Percentiles rank a stretch among this genome's conserved stretches.
Evolutionary conservation across 1,140 invertebrate genomes (phyloP).

Genomic region (Drosophila seguyi): DNA sequence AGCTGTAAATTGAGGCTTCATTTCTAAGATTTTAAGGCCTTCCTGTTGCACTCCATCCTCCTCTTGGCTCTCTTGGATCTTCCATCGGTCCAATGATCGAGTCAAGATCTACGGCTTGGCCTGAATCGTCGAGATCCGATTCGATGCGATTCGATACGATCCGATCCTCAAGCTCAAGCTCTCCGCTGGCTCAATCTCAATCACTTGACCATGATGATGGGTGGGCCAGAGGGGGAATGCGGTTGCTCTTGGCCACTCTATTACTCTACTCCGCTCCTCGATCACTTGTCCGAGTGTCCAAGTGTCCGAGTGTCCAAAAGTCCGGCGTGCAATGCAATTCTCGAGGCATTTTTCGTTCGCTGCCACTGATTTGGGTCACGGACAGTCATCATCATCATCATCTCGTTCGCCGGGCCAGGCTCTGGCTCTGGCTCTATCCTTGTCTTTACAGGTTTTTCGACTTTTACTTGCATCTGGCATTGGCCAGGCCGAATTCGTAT

Average conservation of each 20-base stretch:
- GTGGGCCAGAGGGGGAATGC: neutral
- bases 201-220: slow-evolving; percentile 36
- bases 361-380: slow-evolving; percentile 76
- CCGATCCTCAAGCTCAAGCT: slow-evolving; percentile 19
- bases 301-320: slow-evolving; percentile 19
- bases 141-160: neutral
- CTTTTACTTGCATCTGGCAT: slow-evolving; percentile 75
- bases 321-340: slow-evolving; percentile 50
- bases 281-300: slow-evolving; percentile 14
- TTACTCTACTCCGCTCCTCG: neutral
- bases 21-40: slow-evolving; percentile 1
- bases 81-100: slow-evolving; percentile 17
- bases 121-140: slow-evolving; percentile 30
- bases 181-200: slow-evolving; percentile 40
- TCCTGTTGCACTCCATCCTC: neutral
- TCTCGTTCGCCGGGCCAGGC: slow-evolving; percentile 43
- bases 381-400: slow-evolving; percentile 76
- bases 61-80: slow-evolving; percentile 4
- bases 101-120: slow-evolving; percentile 36
- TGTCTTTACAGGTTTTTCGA: slow-evolving; percentile 77
- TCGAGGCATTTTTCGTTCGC: slow-evolving; percentile 66
- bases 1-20: slow-evolving; percentile 19
- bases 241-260: slow-evolving; percentile 4
- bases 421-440: too few relatives aligned
- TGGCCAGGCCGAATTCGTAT: slow-evolving; percentile 24